These are phyloP conservation scores for Galagoides demidoff DNA, from an alignment of 2,797 vertebrate genomes.

Conservation along the genomic window DNA sequence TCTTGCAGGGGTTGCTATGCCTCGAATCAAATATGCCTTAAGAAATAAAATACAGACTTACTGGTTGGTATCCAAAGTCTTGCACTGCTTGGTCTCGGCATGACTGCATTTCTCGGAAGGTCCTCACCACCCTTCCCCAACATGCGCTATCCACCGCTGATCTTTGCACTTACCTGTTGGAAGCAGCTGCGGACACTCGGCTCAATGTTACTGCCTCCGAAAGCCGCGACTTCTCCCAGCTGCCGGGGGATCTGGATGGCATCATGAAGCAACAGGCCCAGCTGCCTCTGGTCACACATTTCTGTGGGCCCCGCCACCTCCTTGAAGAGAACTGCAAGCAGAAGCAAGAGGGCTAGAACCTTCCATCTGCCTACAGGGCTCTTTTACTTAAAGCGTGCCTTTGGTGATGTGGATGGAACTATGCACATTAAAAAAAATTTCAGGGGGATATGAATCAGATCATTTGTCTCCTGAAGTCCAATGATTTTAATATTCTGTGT, in stretches of 20 bases:
- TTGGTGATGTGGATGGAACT: neutral
- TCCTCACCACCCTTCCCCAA: neutral
- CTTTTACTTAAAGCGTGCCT: neutral
- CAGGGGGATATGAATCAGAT: neutral
- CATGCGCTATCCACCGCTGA: fast-evolving
- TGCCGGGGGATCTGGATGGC: slow-evolving; percentile 98
- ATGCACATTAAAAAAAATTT: neutral
- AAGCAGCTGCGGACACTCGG: slow-evolving; percentile 99
- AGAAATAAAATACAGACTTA: neutral
- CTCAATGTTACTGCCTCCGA: slow-evolving; percentile 98
- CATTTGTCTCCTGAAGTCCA: neutral
- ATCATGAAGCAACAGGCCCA: slow-evolving; percentile 95
- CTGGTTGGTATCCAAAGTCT: neutral
- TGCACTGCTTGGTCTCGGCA: neutral
- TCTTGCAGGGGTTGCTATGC: neutral
- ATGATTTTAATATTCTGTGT: neutral
- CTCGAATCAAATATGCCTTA: neutral
- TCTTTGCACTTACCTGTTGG: slow-evolving; percentile 90
- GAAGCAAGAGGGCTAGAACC: neutral
- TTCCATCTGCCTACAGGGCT: neutral
- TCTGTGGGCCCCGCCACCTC: slow-evolving; percentile 94
- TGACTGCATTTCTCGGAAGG: neutral
- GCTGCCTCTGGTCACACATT: slow-evolving; percentile 96
- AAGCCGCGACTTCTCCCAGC: slow-evolving; percentile 97
- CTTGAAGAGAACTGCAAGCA: slow-evolving; percentile 93